These are phyloP conservation scores for Pinctada fucata DNA, from an alignment of 2,888 invertebrate species.

Conservation along the genomic window DNA sequence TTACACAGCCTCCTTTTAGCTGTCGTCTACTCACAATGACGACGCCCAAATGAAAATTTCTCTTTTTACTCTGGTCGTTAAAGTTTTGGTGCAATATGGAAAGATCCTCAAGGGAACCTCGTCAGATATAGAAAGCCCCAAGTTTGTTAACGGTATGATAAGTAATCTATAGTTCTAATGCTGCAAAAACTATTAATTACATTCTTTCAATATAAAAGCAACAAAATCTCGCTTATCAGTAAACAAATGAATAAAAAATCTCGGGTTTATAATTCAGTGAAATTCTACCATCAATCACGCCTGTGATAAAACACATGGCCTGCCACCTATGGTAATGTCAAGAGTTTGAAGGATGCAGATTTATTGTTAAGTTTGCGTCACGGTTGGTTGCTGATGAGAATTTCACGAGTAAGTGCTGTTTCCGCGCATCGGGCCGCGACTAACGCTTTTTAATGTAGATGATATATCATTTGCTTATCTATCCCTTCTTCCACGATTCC, in stretches of 20 bases:
- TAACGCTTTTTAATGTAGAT: neutral
- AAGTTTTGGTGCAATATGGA: too few species aligned
- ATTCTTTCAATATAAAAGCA: neutral
- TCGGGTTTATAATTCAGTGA: slow-evolving; percentile 6
- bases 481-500: too few species aligned
- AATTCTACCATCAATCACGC: slow-evolving; percentile 9
- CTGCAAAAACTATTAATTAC: neutral
- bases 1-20: too few species aligned
- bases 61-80: too few species aligned
- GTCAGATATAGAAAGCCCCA: neutral
- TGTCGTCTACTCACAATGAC: too few species aligned
- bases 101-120: too few species aligned
- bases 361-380: slow-evolving; percentile 25
- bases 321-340: slow-evolving; percentile 21
- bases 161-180: neutral
- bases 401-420: slow-evolving; percentile 18
- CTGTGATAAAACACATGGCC: slow-evolving; percentile 24
- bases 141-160: neutral
- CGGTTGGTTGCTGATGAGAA: slow-evolving; percentile 25
- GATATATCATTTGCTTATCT: neutral
- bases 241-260: slow-evolving; percentile 7
- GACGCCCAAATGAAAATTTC: too few species aligned
- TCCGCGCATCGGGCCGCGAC: neutral
- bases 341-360: slow-evolving; percentile 25
- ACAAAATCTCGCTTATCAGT: slow-evolving; percentile 3